Evolutionary conservation across 2,797 vertebrate genomes (phyloP).

Genomic region (Petrocephalus sullivani): DNA sequence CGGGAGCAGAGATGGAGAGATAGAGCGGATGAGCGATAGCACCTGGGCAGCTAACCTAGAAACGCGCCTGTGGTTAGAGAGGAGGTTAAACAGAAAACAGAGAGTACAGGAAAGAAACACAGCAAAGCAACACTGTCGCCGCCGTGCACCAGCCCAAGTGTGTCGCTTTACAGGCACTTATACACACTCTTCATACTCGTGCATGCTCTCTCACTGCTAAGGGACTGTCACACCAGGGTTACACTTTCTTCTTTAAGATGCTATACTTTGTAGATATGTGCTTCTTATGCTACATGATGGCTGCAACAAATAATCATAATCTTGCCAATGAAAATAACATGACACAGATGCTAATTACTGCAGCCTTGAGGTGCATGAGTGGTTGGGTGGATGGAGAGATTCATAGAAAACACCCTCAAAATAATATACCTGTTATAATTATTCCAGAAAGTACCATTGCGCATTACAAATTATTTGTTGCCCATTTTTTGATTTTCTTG

Average conservation of each 20-base stretch:
- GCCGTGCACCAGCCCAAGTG: neutral
- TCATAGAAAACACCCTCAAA: neutral
- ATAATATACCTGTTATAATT: neutral
- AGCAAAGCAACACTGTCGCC: neutral
- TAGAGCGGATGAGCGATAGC: constrained; percentile 26
- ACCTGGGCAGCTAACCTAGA: constrained; percentile 51
- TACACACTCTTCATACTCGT: neutral
- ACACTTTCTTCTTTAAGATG: neutral
- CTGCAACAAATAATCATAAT: neutral
- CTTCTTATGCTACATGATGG: neutral
- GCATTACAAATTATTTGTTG: neutral
- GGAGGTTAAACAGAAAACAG: constrained; percentile 46
- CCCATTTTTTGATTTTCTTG: neutral
- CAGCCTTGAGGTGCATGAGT: neutral
- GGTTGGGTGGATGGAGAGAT: neutral
- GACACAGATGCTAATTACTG: neutral
- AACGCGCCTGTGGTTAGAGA: constrained; percentile 45
- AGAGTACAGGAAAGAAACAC: neutral
- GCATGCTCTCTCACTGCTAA: neutral
- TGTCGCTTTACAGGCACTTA: neutral
- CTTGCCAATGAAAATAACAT: neutral
- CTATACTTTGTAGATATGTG: neutral
- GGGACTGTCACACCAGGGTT: neutral
- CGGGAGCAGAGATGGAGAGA: constrained; percentile 21
- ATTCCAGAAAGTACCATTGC: neutral